These are phyloP conservation scores for Agonopterix heracliana DNA, from an alignment of 2,888 invertebrate genomes.

Conservation along the genomic window DNA sequence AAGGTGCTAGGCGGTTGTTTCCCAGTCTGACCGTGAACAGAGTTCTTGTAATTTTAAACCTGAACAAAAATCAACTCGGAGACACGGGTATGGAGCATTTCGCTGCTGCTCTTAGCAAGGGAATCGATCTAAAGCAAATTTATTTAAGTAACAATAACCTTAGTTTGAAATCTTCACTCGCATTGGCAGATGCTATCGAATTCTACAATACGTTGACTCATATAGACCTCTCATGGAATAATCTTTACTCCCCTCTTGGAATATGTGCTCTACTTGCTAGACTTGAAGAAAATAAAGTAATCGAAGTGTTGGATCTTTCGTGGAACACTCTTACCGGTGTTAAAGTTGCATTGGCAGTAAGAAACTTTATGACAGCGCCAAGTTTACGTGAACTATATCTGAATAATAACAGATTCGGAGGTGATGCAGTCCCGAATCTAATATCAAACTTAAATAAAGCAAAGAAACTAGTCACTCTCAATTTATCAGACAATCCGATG, in stretches of 20 bases:
- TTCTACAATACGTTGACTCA: constrained; percentile 24
- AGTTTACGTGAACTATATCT: constrained; percentile 18
- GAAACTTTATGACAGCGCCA: constrained; percentile 14
- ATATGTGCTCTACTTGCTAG: constrained; percentile 19
- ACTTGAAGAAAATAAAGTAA: constrained; percentile 17
- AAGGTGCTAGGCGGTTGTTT: constrained; percentile 21
- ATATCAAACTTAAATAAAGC: constrained; percentile 14
- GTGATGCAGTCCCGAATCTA: constrained; percentile 16
- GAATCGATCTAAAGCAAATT: constrained; percentile 20
- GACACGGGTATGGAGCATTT: constrained; percentile 23
- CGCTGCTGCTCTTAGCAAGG: constrained; percentile 17
- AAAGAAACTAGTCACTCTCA: constrained; percentile 18
- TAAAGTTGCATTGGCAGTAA: constrained; percentile 18
- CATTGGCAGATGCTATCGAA: constrained; percentile 24
- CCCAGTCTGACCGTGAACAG: constrained; percentile 20
- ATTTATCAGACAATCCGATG: constrained; percentile 28
- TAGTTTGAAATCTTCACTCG: constrained; percentile 15
- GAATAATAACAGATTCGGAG: constrained; percentile 24
- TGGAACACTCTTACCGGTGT: constrained; percentile 26
- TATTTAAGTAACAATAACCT: constrained; percentile 24
- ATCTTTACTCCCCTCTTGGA: constrained; percentile 20
- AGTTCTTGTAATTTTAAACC: constrained; percentile 19
- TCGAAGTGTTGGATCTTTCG: constrained; percentile 25
- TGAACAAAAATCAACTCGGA: constrained; percentile 22
- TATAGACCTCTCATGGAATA: constrained; percentile 34